Conservation (phyloP, 1,140 invertebrate genomes). For the Drosophila oshimai region DNA sequence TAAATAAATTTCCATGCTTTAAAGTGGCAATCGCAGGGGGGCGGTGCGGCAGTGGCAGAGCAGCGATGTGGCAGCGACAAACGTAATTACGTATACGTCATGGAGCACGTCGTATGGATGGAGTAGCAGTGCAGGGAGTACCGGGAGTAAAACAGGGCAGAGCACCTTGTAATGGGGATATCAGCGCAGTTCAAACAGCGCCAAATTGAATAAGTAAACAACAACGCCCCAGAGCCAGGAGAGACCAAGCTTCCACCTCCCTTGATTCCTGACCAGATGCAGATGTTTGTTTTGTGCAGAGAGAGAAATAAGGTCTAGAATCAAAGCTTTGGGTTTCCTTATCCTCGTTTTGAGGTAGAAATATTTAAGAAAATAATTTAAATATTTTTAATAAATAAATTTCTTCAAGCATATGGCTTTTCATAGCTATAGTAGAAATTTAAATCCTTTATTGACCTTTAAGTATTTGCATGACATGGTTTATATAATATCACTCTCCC, state of each 20-base stretch:
- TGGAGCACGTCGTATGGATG: slow-evolving; percentile 4
- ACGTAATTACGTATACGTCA: slow-evolving; percentile 41
- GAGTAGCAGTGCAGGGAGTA: too few species aligned
- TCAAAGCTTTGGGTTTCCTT: too few species aligned
- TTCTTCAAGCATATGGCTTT: too few species aligned
- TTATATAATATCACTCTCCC: too few species aligned
- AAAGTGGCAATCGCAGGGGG: slow-evolving; percentile 40
- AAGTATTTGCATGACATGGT: too few species aligned
- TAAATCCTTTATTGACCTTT: too few species aligned
- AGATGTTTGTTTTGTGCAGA: slow-evolving; percentile 26
- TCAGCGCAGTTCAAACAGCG: slow-evolving; percentile 38
- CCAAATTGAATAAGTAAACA: slow-evolving; percentile 44
- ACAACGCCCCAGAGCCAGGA: background rate
- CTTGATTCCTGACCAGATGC: background rate
- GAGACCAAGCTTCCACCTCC: background rate
- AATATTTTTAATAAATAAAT: too few species aligned
- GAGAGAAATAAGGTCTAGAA: slow-evolving; percentile 8
- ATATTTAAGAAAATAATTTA: too few species aligned
- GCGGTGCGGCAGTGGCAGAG: too few species aligned
- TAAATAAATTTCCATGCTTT: slow-evolving; percentile 76
- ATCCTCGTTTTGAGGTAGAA: too few species aligned
- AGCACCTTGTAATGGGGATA: slow-evolving; percentile 37
- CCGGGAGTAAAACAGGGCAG: background rate
- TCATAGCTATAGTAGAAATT: too few species aligned
- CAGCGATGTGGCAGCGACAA: slow-evolving; percentile 11